Conservation (phyloP, 1,140 invertebrate species). For the Zaprionus davidi region DNA sequence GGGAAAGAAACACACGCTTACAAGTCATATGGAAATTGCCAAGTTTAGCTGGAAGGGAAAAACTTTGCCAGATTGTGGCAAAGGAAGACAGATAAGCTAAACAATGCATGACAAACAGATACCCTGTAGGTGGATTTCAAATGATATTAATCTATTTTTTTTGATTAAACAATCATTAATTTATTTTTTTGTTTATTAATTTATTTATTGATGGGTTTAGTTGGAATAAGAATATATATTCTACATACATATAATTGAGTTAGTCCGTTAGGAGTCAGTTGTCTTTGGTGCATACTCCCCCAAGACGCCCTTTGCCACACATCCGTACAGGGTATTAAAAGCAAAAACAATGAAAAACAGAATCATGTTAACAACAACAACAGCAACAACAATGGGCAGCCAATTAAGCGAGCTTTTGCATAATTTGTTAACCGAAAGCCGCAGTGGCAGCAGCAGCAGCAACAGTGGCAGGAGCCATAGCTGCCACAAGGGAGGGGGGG, state of each 20-base stretch:
- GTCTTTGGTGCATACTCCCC: too few relatives aligned
- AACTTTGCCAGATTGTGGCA: constrained; percentile 30
- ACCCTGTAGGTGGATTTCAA: background rate
- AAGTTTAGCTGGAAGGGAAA: constrained; percentile 8
- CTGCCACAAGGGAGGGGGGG: background rate
- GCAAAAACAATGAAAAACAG: constrained; percentile 14
- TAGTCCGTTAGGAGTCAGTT: too few relatives aligned
- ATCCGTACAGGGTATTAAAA: constrained; percentile 7
- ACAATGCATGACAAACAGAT: background rate
- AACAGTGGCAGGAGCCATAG: background rate
- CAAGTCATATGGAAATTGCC: constrained; percentile 20
- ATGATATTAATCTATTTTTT: too few relatives aligned
- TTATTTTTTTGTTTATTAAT: too few relatives aligned
- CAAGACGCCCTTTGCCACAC: background rate
- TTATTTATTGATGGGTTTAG: too few relatives aligned
- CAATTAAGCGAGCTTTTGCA: constrained; percentile 46
- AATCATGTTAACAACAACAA: constrained; percentile 19
- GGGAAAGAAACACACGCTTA: constrained; percentile 12
- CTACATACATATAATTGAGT: too few relatives aligned
- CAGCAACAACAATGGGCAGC: constrained; percentile 18
- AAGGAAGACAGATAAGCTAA: background rate
- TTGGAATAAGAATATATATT: too few relatives aligned
- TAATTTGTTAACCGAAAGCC: constrained; percentile 44
- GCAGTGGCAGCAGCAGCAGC: constrained; percentile 16
- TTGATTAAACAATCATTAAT: too few relatives aligned